Evolutionary conservation across 1,140 invertebrate species (phyloP), one percentile per base, ranked within the genome.

Genomic region (Neodiprion virginianus): DNA sequence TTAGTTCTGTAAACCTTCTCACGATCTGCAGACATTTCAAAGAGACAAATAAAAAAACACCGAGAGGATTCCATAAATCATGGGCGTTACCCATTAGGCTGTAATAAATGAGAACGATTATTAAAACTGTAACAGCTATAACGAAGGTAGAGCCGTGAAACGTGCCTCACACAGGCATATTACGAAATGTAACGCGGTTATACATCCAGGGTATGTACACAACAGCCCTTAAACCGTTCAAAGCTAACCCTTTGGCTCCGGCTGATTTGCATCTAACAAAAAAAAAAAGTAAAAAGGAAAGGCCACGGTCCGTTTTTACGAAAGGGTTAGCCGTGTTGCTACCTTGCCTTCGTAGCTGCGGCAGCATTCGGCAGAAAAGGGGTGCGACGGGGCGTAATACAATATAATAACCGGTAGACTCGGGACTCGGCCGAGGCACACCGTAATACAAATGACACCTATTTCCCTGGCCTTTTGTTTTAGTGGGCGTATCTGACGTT

Each of bases 381-480:
- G 53, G 53, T 61, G 53, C 11, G n/a, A 61, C 11, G 28, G 28
- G 28, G 53, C n/a, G n/a, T 17, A 12, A 17, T 61, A 61, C 53
- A 17, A 17, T 61, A 61, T 17, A 61, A 61, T 61, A 61, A 61
- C 53, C 53, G 53, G 53, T 61, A 61, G n/a, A 61, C 28, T 40
- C 28, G 53, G 53, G 53, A 61, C 53, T 40, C 28, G 11, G 8
- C 53, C 11, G 53, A 69, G 8, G 73, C 28, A 40, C 28, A 40
- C 28, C 5, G 28, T 40, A 40, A 67, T 72, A 78, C 73, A 81
- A 81, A 81, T 77, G 78, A 76, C 73, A 68, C 80, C 80, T 81
- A 81, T 81, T 81, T 74, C 76, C 69, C 74, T 66, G 66, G 71
- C 71, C 78, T 78, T 78, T 81, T 81, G 80, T 81, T 80, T 83